Base-by-base conservation (phyloP, 1,140 invertebrate genomes). In the Druon quercuslanigerum region DNA sequence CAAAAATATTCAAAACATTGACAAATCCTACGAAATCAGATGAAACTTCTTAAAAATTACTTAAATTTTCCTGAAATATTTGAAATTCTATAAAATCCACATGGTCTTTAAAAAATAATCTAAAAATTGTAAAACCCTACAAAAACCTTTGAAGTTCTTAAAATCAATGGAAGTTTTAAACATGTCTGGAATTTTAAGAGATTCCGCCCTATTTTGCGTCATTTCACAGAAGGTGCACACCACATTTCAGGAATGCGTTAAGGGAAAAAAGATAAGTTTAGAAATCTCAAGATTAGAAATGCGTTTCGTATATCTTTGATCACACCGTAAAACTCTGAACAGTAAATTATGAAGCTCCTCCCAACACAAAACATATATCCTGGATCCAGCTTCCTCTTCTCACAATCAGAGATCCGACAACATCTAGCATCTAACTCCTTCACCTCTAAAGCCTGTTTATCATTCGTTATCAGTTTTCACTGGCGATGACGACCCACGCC, bases 241-340 rank as follows among this genome's bases (percentile, higher is more conserved):
- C 20, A 60, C 16, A 33, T 60, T 33, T 33, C 25, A 33, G 5
- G 20, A 60, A 20, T 33, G n/a, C 17, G 25, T 1, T 33, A 33
- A 60, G 20, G 4, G 33, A 14, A 60, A 40, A 6, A 25, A 33
- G 16, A 12, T 60, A 46, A 46, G 40, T 7, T 46, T 46, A 46
- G 40, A 60, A 60, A 60, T 60, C 57, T 40, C 16, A 25, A 60
- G 57, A 60, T 60, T 33, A 60, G 57, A 33, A 60, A 60, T 60
- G 33, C 57, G 16, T 60, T 20, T 16, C 13, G 0, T 60, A 20
- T 60, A 60, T 60, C 57, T 60, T 60, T 33, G 57, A 60, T 60
- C 57, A 60, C 56, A 25, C 19, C 56, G 19, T 20, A 19, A 57
- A 57, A 25, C 57, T 20, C 33, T 13, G 14, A 60, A 20, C 6